These are phyloP conservation scores for Bos javanicus DNA, from an alignment of 2,113 vertebrate genomes.

Conservation along the genomic window DNA sequence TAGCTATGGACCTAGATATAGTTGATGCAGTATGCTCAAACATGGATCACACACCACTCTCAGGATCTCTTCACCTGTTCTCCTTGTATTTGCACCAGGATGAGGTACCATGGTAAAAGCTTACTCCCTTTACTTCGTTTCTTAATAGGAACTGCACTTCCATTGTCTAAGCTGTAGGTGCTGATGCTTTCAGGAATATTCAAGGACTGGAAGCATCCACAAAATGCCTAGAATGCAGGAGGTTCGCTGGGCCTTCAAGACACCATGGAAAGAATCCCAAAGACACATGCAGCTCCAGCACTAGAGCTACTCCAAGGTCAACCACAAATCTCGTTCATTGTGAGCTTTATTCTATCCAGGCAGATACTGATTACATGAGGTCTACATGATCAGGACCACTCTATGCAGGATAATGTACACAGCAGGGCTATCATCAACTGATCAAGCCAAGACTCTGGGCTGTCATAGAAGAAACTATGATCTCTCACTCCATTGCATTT, in stretches of 20 bases:
- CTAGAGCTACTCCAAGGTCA: neutral
- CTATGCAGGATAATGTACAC: neutral
- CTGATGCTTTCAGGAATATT: neutral
- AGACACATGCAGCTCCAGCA: neutral
- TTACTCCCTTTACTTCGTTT: neutral
- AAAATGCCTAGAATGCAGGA: neutral
- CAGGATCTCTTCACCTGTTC: neutral
- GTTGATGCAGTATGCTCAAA: neutral
- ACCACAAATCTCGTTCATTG: neutral
- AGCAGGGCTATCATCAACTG: no score
- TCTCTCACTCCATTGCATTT: neutral
- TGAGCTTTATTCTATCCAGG: neutral
- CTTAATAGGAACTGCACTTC: neutral
- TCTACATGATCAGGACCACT: neutral
- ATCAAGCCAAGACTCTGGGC: neutral
- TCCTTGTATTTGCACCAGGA: neutral
- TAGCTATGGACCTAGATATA: neutral
- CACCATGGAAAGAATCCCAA: neutral
- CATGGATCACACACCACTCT: neutral
- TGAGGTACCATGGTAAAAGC: neutral
- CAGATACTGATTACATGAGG: neutral
- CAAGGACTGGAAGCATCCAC: neutral
- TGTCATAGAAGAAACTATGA: neutral
- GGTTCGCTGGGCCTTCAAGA: no score
- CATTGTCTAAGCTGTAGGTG: neutral